Evolutionary conservation across 2,113 vertebrate species (phyloP).

Genomic region (Miniopterus natalensis): DNA sequence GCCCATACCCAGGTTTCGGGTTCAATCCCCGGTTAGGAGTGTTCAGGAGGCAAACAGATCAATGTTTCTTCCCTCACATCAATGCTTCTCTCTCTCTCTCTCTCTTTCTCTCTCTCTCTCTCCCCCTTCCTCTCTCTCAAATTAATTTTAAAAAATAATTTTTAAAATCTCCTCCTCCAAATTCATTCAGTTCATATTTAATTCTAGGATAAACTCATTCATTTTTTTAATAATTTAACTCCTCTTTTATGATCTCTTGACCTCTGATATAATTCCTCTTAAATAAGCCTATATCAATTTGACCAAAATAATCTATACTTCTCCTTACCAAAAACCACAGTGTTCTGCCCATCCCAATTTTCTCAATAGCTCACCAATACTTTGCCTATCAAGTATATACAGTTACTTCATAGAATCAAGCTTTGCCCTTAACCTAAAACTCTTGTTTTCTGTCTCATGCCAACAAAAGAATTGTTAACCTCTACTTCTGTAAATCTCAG

Average conservation of each 20-base stretch:
- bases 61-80: neutral
- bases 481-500: neutral
- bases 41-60: neutral
- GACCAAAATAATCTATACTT: constrained; percentile 25
- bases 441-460: neutral
- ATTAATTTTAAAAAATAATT: neutral
- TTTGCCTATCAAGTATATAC: neutral
- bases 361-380: neutral
- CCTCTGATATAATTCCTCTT: neutral
- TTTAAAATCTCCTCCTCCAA: neutral
- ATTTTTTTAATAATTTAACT: constrained; percentile 33
- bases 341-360: neutral
- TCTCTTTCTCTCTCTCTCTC: too few species aligned
- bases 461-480: neutral
- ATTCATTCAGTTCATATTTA: constrained; percentile 10
- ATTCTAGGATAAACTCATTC: neutral
- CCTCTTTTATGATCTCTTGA: constrained; percentile 29
- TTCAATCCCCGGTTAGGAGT: neutral
- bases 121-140: neutral
- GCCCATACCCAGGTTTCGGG: neutral
- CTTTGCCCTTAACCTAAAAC: neutral
- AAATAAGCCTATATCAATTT: neutral
- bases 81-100: neutral
- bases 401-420: constrained; percentile 3
- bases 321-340: neutral